Evolutionary conservation across 2,113 vertebrate genomes (phyloP).

Genomic region (Trematocara marginatum): DNA sequence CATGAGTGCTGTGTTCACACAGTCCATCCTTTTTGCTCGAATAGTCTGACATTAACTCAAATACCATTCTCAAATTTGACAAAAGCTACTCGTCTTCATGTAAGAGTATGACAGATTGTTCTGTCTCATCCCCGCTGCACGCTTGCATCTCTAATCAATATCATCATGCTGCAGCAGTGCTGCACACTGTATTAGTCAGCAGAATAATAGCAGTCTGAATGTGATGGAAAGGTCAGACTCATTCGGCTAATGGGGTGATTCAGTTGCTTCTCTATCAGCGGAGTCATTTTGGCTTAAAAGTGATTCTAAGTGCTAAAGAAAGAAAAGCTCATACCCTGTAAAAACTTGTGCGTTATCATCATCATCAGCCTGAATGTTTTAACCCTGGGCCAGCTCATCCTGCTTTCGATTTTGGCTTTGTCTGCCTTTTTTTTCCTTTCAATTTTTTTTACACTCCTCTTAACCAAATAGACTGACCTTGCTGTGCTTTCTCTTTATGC

Average conservation of each 20-base stretch:
- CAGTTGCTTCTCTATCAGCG: constrained; percentile 8
- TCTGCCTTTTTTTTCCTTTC: neutral
- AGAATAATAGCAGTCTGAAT: constrained; percentile 41
- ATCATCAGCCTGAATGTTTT: neutral
- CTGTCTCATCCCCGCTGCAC: neutral
- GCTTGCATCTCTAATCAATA: constrained; percentile 54
- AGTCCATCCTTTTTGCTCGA: neutral
- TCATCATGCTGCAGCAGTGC: constrained; percentile 40
- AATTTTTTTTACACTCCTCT: neutral
- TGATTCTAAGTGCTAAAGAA: neutral
- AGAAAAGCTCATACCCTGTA: neutral
- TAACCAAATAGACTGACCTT: neutral
- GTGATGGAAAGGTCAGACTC: constrained; percentile 46
- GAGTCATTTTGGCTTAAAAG: neutral
- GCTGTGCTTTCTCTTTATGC: neutral
- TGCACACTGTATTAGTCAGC: constrained; percentile 57
- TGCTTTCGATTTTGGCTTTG: neutral
- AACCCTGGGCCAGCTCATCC: neutral
- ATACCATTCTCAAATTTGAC: neutral
- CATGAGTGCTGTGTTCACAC: neutral
- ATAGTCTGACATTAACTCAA: constrained; percentile 7
- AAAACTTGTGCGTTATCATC: neutral
- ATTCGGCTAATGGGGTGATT: constrained; percentile 40
- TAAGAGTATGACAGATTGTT: constrained; percentile 3
- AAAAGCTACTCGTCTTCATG: neutral